phyloP scores from a whole-genome alignment of 2,888 invertebrate species.

The Vanessa cardui region DNA sequence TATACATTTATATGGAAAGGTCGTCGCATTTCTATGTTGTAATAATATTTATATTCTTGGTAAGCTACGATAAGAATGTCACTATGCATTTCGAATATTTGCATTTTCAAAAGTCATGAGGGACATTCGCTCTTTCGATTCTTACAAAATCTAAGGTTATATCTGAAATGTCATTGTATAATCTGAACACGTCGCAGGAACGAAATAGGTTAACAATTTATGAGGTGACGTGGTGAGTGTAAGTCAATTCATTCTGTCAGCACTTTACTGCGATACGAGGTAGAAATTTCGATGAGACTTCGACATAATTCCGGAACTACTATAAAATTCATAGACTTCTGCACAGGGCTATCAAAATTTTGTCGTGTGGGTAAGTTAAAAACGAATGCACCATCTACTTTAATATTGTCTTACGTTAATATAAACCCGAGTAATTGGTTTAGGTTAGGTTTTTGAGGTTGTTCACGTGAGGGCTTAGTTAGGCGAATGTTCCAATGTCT shows the following conservation, averaged over 20 bases:
- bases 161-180: slow-evolving; percentile 28
- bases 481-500: too few species aligned
- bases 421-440: too few species aligned
- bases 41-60: too few species aligned
- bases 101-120: slow-evolving; percentile 3
- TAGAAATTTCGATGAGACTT: slow-evolving; percentile 14
- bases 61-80: too few species aligned
- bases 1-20: not conserved
- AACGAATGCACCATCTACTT: too few species aligned
- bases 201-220: slow-evolving; percentile 39
- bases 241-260: slow-evolving; percentile 34
- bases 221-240: slow-evolving; percentile 22
- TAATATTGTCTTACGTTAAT: too few species aligned
- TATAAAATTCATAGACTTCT: not conserved
- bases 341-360: not conserved
- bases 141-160: slow-evolving; percentile 23
- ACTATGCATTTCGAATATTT: not conserved
- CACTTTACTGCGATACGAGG: slow-evolving; percentile 22
- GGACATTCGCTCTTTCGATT: slow-evolving; percentile 15
- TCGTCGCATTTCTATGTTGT: too few species aligned
- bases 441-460: too few species aligned
- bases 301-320: not conserved
- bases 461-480: too few species aligned
- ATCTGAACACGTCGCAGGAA: slow-evolving; percentile 30
- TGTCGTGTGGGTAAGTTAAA: too few species aligned